phyloP scores from a whole-genome alignment of 2,888 invertebrate species.

The Plagodis pulveraria region DNA sequence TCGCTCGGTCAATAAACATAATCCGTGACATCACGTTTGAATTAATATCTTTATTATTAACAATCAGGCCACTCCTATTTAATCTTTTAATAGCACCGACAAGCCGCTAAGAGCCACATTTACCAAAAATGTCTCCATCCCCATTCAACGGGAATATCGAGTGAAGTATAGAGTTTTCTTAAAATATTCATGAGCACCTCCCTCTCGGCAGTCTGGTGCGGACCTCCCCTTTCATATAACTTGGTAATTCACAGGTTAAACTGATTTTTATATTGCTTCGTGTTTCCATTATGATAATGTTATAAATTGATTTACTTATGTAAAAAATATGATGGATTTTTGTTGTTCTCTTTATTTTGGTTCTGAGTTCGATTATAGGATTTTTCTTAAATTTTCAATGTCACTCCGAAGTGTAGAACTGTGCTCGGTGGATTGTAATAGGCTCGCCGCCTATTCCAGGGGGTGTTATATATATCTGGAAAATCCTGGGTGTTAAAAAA shows the following conservation, averaged over 20 bases:
- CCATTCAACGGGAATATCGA: constrained; percentile 15
- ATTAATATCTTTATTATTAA: no score
- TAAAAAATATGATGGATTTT: not conserved
- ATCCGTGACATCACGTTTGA: no score
- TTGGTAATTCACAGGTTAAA: constrained; percentile 35
- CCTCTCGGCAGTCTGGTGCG: constrained; percentile 42
- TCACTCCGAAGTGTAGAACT: no score
- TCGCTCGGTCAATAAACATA: no score
- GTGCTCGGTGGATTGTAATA: no score
- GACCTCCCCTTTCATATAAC: constrained; percentile 39
- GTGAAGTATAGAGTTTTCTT: constrained; percentile 38
- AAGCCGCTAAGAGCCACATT: constrained; percentile 1
- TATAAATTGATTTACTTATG: not conserved
- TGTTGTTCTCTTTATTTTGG: not conserved
- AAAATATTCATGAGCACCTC: constrained; percentile 65
- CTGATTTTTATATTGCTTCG: constrained; percentile 30
- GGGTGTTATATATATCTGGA: no score
- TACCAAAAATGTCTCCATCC: constrained; percentile 10
- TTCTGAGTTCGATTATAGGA: no score
- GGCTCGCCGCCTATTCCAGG: no score
- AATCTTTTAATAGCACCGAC: not conserved
- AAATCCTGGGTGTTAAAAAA: no score
- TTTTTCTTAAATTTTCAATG: no score
- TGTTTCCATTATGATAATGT: constrained; percentile 20
- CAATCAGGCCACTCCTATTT: no score